Base-by-base conservation (phyloP, 35 echinoderm and acorn worm genomes). In the Apostichopus californicus region DNA sequence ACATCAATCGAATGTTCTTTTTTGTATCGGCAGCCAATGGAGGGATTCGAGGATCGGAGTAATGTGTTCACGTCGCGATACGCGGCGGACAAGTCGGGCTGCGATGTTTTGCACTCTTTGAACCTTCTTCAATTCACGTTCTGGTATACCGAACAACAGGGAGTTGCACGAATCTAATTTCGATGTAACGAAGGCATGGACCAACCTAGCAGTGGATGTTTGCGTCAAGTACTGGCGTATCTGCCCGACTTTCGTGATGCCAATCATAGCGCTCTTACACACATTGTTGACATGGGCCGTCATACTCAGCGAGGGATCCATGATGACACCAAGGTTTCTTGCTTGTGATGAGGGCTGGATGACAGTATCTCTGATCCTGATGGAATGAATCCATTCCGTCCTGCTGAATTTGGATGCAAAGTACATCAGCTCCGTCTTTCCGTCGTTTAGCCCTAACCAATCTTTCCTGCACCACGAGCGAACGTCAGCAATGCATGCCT, bases 21-120 rank as follows among this genome's bases (percentile, higher is more conserved):
- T 5, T 54, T 54, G 13, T 77, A 90, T 12, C 24, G 64, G 87
- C 3, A 90, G 55, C 70, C 87, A 90, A 59, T 87, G 1, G 4
- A 66, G 88, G 26, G 26, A 28, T 28, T 28, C 26, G 26, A 28
- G 26, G 26, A 28, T 1, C 26, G 26, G 1, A 1, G 26, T 28
- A 28, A 23, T 28, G 13, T 91, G 73, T 73, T 91, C 90, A 80
- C n/a, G 73, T 54, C 0, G 70, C 9, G 70, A 55, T 15, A 79
- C 77, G 73, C 55, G 60, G 63, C 70, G 59, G 12, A 92, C 78
- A 66, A 92, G 54, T 64, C 78, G n/a, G 1, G 90, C 90, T 26
- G 90, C 90, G 14, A 80, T 63, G 78, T 82, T 82, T 34, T 92
- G 90, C 2, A 92, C 25, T 6, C 90, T 14, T 52, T 92, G 77